Conservation (phyloP, 2,888 invertebrate genomes). For the Disparrhopalites patrizii region DNA sequence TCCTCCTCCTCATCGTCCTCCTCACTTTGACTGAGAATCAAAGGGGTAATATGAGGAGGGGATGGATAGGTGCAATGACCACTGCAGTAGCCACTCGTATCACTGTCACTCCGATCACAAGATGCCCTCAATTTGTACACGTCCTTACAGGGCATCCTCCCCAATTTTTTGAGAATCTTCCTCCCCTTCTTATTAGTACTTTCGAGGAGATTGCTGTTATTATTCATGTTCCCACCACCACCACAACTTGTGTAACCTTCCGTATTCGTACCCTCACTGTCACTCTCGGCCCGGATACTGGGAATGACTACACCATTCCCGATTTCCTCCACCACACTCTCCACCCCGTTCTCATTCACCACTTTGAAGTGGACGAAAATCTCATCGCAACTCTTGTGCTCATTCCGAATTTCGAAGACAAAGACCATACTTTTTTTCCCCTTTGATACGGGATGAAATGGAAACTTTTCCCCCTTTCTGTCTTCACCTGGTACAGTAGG, state of each 20-base stretch:
- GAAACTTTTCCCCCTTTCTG: too few relatives aligned
- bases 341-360: conserved; percentile 16
- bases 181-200: neutral
- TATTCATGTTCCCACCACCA: neutral
- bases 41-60: too few relatives aligned
- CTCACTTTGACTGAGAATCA: too few relatives aligned
- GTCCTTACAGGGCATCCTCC: too few relatives aligned
- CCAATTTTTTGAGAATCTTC: too few relatives aligned
- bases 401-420: conserved; percentile 25
- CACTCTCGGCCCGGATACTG: neutral
- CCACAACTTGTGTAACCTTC: neutral
- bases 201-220: neutral
- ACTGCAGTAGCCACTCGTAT: neutral
- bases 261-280: neutral
- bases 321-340: neutral
- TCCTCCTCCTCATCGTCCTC: neutral
- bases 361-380: conserved; percentile 27
- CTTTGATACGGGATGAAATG: too few relatives aligned
- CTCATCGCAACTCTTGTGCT: conserved; percentile 8
- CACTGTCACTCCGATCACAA: conserved; percentile 2
- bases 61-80: too few relatives aligned
- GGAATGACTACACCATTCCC: neutral
- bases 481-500: too few relatives aligned
- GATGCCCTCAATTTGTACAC: too few relatives aligned
- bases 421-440: conserved; percentile 22